Evolutionary conservation across 2,888 invertebrate species (phyloP).

Genomic region (Drosophila putrida): DNA sequence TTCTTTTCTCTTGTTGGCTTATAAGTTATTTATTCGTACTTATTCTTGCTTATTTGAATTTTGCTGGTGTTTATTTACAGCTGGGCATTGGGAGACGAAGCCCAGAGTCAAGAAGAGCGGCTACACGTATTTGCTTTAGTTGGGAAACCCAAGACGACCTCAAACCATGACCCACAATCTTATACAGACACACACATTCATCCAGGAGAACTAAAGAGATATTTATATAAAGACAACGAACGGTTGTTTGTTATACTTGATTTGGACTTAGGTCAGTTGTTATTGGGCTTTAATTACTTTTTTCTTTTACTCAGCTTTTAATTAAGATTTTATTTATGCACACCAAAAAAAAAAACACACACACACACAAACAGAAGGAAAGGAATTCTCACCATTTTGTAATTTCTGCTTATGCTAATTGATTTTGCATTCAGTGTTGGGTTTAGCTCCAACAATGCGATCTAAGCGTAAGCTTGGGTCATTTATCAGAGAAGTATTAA

Average conservation of each 20-base stretch:
- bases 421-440: conserved; percentile 56
- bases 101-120: conserved; percentile 19
- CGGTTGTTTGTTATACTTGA: conserved; percentile 16
- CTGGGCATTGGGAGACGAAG: conserved; percentile 59
- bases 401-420: conserved; percentile 62
- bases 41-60: conserved; percentile 82
- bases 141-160: conserved; percentile 3
- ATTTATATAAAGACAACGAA: conserved; percentile 18
- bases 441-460: conserved; percentile 35
- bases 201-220: conserved; percentile 16
- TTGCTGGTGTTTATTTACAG: conserved; percentile 77
- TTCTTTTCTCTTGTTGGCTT: conserved; percentile 54
- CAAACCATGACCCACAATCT: conserved; percentile 15
- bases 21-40: conserved; percentile 79
- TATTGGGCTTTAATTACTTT: conserved; percentile 70
- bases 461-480: conserved; percentile 35
- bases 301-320: conserved; percentile 51
- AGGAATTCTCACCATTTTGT: conserved; percentile 19
- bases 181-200: conserved; percentile 8
- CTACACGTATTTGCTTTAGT: conserved; percentile 51
- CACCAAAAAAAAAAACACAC: conserved; percentile 19
- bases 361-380: neutral
- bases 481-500: conserved; percentile 59
- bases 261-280: conserved; percentile 39
- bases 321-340: conserved; percentile 81